These are phyloP conservation scores for Colletes gigas DNA, from an alignment of 1,140 invertebrate species.

Conservation along the genomic window DNA sequence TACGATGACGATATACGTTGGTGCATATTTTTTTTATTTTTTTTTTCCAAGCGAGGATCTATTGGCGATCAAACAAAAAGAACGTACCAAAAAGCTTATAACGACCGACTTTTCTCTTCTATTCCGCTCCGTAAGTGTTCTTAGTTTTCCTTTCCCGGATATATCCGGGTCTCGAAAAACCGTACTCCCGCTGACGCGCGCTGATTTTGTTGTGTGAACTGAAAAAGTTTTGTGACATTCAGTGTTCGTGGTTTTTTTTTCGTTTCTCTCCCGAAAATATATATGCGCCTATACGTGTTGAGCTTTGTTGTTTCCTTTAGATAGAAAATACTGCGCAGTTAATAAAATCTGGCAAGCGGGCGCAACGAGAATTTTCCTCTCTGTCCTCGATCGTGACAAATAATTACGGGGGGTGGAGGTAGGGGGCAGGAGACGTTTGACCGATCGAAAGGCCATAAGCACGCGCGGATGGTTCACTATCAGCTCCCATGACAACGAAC, in stretches of 20 bases:
- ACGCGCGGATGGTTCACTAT: conserved; percentile 39
- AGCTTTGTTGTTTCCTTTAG: conserved; percentile 65
- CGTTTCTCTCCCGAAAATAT: conserved; percentile 56
- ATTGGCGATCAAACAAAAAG: background rate
- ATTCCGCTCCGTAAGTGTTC: background rate
- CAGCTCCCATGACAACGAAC: conserved; percentile 65
- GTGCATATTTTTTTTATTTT: conserved; percentile 31
- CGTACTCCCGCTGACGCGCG: background rate
- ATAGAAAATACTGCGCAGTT: conserved; percentile 74
- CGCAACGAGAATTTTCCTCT: conserved; percentile 25
- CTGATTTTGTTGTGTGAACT: background rate
- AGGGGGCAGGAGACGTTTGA: conserved; percentile 15
- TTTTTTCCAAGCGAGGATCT: conserved; percentile 28
- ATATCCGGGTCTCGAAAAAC: conserved; percentile 1
- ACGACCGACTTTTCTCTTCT: background rate
- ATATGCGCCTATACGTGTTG: conserved; percentile 65
- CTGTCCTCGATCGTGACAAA: conserved; percentile 16
- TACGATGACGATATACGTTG: conserved; percentile 10
- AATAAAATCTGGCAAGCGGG: conserved; percentile 65
- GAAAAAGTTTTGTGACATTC: conserved; percentile 17
- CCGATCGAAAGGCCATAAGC: conserved; percentile 20
- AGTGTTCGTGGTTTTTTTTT: conserved; percentile 15
- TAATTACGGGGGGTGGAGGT: conserved; percentile 1
- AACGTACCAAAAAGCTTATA: background rate
- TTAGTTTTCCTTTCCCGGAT: background rate